Evolutionary conservation across 37 sponge, comb jelly and placozoan species (phyloP).

Genomic region (Haliclona indistincta): DNA sequence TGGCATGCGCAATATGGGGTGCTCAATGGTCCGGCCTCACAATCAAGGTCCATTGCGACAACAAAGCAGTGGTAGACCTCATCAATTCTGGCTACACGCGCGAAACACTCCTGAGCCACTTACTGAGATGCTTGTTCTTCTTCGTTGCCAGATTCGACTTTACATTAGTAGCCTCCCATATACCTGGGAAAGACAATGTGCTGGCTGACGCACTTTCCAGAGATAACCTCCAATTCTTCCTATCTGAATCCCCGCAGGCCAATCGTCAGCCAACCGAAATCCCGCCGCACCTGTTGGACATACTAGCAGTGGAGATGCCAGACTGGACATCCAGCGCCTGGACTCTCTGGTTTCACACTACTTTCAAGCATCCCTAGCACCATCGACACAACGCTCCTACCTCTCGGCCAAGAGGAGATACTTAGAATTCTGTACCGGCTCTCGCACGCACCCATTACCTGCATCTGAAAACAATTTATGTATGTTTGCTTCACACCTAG

Average conservation of each 20-base stretch:
- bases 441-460: slow-evolving; percentile 16
- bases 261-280: background rate
- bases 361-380: slow-evolving; percentile 7
- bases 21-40: background rate
- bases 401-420: slow-evolving; percentile 13
- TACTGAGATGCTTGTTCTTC: slow-evolving; percentile 43
- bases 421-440: slow-evolving; percentile 20
- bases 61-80: slow-evolving; percentile 21
- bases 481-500: slow-evolving; percentile 20
- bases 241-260: slow-evolving; percentile 2
- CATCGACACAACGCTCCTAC: slow-evolving; percentile 30
- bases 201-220: slow-evolving; percentile 65
- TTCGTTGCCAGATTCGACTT: slow-evolving; percentile 12
- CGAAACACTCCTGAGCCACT: slow-evolving; percentile 18
- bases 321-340: slow-evolving; percentile 37
- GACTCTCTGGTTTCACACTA: slow-evolving; percentile 19
- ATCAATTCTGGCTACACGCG: slow-evolving; percentile 11
- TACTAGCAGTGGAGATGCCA: slow-evolving; percentile 10
- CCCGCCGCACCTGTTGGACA: background rate
- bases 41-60: slow-evolving; percentile 19
- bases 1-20: slow-evolving; percentile 24
- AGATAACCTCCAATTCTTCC: slow-evolving; percentile 6
- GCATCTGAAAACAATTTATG: slow-evolving; percentile 25
- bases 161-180: background rate
- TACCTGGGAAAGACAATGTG: slow-evolving; percentile 32